phyloP scores from a whole-genome alignment of 2,797 vertebrate genomes.

The Harpagifer antarcticus region DNA sequence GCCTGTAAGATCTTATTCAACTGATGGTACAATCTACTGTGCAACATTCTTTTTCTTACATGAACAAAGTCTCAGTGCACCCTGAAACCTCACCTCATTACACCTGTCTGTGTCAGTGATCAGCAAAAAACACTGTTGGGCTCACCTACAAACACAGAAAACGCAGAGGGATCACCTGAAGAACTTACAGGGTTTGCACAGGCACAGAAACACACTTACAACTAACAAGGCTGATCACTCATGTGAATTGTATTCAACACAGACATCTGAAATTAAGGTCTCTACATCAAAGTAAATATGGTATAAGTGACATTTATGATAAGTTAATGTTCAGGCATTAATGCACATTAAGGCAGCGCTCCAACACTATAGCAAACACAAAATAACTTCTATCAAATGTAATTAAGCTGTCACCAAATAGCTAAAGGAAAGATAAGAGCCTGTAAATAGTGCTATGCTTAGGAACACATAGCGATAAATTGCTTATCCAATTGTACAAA shows the following conservation, averaged over 20 bases:
- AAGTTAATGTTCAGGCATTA: conserved; percentile 49
- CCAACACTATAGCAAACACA: conserved; percentile 26
- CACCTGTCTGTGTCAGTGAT: conserved; percentile 13
- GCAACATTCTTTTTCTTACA: conserved; percentile 7
- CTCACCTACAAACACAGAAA: conserved; percentile 21
- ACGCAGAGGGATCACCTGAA: conserved; percentile 3
- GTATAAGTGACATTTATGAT: conserved; percentile 46
- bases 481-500: conserved; percentile 18
- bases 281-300: conserved; percentile 54
- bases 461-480: background rate
- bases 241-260: conserved; percentile 55
- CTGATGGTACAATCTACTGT: background rate
- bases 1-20: background rate
- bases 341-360: conserved; percentile 20
- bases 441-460: conserved; percentile 15
- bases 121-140: conserved; percentile 1
- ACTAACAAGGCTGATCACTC: conserved; percentile 42
- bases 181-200: conserved; percentile 15
- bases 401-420: conserved; percentile 26
- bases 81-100: background rate
- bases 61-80: conserved; percentile 9
- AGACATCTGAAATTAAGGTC: conserved; percentile 55
- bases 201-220: background rate
- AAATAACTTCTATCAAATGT: conserved; percentile 29
- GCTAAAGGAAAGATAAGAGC: conserved; percentile 26